These are phyloP conservation scores for Porites australiensis DNA, from an alignment of 64 coral and sea anemone species.

Conservation along the genomic window DNA sequence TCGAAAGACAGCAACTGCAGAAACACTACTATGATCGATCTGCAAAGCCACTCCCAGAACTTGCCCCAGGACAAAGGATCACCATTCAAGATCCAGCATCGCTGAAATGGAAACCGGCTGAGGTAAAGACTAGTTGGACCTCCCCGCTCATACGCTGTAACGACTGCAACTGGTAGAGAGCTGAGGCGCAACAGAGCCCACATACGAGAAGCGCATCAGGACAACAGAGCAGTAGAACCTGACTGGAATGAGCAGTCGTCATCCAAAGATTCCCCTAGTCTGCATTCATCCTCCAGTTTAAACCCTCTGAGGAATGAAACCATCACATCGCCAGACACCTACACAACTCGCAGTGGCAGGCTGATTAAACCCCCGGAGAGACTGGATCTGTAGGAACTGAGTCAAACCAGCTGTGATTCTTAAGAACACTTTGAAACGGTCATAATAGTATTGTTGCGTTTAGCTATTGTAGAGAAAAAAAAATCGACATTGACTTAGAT, in stretches of 20 bases:
- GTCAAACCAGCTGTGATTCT: not conserved
- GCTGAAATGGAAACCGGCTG: too few relatives aligned
- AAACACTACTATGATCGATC: conserved; percentile 49
- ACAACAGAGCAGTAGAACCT: too few relatives aligned
- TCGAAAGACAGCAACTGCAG: not conserved
- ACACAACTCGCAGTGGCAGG: too few relatives aligned
- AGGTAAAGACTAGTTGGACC: too few relatives aligned
- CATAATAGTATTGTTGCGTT: not conserved
- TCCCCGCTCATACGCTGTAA: conserved; percentile 51
- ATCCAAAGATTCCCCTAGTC: too few relatives aligned
- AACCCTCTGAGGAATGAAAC: not conserved
- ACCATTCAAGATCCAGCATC: conserved; percentile 32
- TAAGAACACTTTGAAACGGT: not conserved
- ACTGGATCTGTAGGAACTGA: not conserved
- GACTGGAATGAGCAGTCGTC: too few relatives aligned
- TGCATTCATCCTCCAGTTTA: not conserved
- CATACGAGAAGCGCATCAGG: too few relatives aligned
- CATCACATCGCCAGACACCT: not conserved
- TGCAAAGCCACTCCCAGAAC: too few relatives aligned
- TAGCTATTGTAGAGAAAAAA: too few relatives aligned
- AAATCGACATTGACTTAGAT: too few relatives aligned
- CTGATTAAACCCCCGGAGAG: not conserved
- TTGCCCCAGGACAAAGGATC: conserved; percentile 15
- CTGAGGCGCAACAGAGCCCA: conserved; percentile 5
- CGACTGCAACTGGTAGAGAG: conserved; percentile 31